phyloP scores from a whole-genome alignment of 2,888 invertebrate species.

The Plebejus anna region DNA sequence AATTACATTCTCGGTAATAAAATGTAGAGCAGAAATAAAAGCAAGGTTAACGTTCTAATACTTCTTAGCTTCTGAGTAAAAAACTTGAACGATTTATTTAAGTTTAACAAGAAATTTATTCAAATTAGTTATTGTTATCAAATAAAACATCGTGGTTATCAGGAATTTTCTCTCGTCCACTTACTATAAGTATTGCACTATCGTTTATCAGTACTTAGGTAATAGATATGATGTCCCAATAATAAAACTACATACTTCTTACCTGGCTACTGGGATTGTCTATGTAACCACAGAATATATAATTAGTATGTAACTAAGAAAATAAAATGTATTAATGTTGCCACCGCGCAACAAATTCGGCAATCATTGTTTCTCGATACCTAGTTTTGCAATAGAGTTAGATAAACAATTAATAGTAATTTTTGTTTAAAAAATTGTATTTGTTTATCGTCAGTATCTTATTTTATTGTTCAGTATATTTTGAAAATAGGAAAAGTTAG shows the following conservation, averaged over 20 bases:
- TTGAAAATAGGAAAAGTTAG: too few relatives aligned
- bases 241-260: not conserved
- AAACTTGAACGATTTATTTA: not conserved
- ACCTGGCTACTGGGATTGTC: not conserved
- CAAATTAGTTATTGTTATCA: not conserved
- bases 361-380: too few relatives aligned
- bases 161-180: not conserved
- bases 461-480: too few relatives aligned
- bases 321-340: too few relatives aligned
- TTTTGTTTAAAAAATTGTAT: too few relatives aligned
- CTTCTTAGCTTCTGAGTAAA: not conserved
- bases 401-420: too few relatives aligned
- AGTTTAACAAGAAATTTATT: not conserved
- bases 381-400: too few relatives aligned
- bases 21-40: constrained; percentile 11
- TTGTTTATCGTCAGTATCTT: too few relatives aligned
- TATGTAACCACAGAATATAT: not conserved
- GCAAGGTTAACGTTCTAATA: not conserved
- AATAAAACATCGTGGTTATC: not conserved
- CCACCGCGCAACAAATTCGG: too few relatives aligned
- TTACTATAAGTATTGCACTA: not conserved
- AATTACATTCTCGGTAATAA: not conserved
- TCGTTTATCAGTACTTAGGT: not conserved
- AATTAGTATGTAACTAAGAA: too few relatives aligned
- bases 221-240: not conserved